These are phyloP conservation scores for Camelus dromedarius DNA, from an alignment of 2,113 vertebrate species.

Conservation along the genomic window DNA sequence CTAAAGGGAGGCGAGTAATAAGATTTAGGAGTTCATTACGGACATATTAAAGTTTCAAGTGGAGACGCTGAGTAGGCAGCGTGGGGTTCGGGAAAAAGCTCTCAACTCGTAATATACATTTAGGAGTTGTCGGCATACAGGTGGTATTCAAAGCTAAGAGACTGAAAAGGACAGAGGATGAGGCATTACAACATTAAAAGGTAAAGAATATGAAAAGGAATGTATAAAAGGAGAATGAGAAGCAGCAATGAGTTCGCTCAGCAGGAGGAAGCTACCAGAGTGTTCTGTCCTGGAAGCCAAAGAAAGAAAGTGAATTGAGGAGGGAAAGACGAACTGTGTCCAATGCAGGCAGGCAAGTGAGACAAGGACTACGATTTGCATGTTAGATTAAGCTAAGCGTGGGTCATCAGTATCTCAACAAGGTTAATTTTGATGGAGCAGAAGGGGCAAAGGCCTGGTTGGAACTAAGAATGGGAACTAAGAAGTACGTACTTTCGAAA, in stretches of 20 bases:
- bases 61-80: background rate
- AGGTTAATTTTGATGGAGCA: background rate
- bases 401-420: background rate
- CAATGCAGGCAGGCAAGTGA: background rate
- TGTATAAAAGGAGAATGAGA: background rate
- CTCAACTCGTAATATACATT: background rate
- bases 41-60: background rate
- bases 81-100: background rate
- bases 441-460: background rate
- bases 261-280: background rate
- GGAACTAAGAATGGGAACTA: background rate
- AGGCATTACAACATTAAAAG: background rate
- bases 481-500: background rate
- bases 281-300: background rate
- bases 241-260: background rate
- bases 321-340: background rate
- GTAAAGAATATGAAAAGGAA: background rate
- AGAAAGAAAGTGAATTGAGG: background rate
- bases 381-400: background rate
- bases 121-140: background rate
- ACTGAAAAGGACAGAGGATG: background rate
- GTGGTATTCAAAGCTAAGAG: background rate
- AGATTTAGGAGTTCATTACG: background rate
- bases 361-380: background rate
- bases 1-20: fast-evolving